Base-by-base conservation (phyloP, 2,888 invertebrate genomes). In the Tolmerus cingulatus region DNA sequence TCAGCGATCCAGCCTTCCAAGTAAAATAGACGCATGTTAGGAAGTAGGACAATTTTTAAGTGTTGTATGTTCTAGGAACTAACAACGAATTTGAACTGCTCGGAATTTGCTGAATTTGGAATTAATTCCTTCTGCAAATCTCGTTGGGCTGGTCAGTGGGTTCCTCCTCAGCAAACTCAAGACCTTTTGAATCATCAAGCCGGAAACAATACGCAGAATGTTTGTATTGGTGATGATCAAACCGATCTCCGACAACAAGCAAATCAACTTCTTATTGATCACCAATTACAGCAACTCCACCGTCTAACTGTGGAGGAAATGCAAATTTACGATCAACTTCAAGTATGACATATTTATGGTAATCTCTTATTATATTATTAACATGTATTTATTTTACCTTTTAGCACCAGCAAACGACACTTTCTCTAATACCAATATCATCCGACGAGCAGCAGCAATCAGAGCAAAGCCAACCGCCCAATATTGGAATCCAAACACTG, bases 221-320 rank as follows among this genome's bases (percentile, higher is more conserved):
- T 87, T 5, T 89, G 88, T 66, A 82, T 88, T 74, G 86, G 92
- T n/a, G 91, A 92, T 82, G 89, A 90, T 74, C 92, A 92, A 87
- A 86, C 87, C 57, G 86, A 86, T 37, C 43, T 77, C 30, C 87
- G 88, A 76, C 89, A 89, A 30, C 91, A 92, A 89, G 90, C 91
- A 12, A 92, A 92, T 90, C 92, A 92, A 88, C 89, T 92, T 74
- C 90, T 92, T 12, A 90, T 93, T 30, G 92, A 93, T 87, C 92
- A 92, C 89, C 92, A 93, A 86, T 90, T 94, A 89, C 93, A 93
- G 89, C 93, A 93, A 86, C 93, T 92, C 86, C 93, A 93, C 89
- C 92, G 92, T 81, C 91, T 92, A 81, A 90, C 91, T 85, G 91
- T 91, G 87, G 93, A 93, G 89, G 93, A 93, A 88, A 91, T 92